Conservation (phyloP, 2,113 vertebrate genomes). For the Eublepharis macularius region DNA sequence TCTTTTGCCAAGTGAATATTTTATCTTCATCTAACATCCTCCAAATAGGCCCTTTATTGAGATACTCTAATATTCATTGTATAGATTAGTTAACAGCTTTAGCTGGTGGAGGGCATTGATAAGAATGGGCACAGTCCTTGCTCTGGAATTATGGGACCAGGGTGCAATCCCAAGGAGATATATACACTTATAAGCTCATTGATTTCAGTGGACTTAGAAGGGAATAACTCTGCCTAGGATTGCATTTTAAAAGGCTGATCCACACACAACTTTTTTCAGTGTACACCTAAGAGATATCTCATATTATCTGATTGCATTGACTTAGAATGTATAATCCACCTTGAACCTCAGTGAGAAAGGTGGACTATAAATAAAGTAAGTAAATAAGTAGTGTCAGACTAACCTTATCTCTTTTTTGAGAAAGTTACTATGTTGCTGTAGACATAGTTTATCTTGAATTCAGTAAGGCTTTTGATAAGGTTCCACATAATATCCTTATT, state of each 20-base stretch:
- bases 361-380: no score
- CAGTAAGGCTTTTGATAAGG: no score
- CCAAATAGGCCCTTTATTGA: background rate
- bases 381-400: no score
- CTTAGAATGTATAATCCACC: no score
- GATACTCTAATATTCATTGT: background rate
- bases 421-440: no score
- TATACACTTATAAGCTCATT: background rate
- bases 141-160: background rate
- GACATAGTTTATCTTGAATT: no score
- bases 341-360: no score
- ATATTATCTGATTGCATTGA: no score
- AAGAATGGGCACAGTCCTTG: background rate
- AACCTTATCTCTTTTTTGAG: no score
- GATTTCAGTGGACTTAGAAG: background rate
- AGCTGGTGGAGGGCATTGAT: background rate
- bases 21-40: conserved; percentile 1
- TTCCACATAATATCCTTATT: no score
- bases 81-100: background rate
- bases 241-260: background rate
- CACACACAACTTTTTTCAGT: background rate
- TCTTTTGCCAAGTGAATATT: background rate
- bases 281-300: background rate
- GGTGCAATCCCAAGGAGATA: background rate
- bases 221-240: background rate